Percentiles rank a stretch among this genome's conserved stretches.
Conservation (phyloP, 2,113 vertebrate genomes). For the Turnix velox region DNA sequence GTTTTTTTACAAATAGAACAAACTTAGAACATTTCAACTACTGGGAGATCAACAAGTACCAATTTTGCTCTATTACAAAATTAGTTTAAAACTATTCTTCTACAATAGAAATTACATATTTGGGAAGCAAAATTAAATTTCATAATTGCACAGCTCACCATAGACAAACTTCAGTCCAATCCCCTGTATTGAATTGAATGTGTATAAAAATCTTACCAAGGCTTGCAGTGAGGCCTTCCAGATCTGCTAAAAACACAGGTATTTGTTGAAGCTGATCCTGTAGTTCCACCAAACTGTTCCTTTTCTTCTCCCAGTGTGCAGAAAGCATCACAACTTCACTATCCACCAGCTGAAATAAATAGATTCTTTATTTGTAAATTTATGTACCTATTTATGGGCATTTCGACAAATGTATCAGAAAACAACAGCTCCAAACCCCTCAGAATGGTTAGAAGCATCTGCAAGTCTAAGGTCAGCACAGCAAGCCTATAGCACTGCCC, state of each 20-base stretch:
- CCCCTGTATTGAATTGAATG: not conserved
- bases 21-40: not conserved
- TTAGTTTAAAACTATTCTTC: not conserved
- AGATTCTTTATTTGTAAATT: not conserved
- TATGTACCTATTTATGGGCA: not conserved
- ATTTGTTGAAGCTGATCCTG: slow-evolving; percentile 88
- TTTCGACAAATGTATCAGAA: not conserved
- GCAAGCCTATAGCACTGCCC: not conserved
- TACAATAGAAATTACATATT: not conserved
- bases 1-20: not conserved
- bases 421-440: too few relatives aligned
- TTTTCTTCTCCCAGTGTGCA: slow-evolving; percentile 90
- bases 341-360: slow-evolving; percentile 79
- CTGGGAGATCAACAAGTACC: not conserved
- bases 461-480: not conserved
- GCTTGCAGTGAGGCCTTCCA: slow-evolving; percentile 81
- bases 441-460: too few relatives aligned
- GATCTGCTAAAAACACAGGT: slow-evolving; percentile 80
- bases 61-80: not conserved
- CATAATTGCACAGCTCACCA: not conserved
- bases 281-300: slow-evolving; percentile 76
- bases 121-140: not conserved
- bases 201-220: slow-evolving; percentile 75
- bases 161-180: not conserved
- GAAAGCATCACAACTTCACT: slow-evolving; percentile 94